Percentiles rank a stretch among this genome's conserved stretches.
phyloP scores from a whole-genome alignment of 2,888 invertebrate species.

The Aricia artaxerxes region DNA sequence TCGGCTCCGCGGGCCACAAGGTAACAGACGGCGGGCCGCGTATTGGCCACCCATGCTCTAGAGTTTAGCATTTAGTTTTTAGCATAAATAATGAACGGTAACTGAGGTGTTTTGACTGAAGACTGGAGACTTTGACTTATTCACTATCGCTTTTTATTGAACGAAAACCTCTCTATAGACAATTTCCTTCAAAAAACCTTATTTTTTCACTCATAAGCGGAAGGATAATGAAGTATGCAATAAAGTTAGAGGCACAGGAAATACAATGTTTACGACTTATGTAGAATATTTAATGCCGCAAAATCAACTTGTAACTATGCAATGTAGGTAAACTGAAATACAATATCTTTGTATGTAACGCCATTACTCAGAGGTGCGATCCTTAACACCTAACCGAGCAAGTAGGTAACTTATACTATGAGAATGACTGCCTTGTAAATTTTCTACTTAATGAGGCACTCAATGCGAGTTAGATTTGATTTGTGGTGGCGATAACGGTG shows the following conservation, averaged over 20 bases:
- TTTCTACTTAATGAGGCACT: slow-evolving; percentile 27
- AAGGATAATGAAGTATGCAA: no score
- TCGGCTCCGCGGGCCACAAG: no score
- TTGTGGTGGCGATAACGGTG: background rate
- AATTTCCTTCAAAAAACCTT: no score
- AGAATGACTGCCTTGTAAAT: slow-evolving; percentile 22
- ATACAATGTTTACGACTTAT: background rate
- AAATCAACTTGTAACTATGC: background rate
- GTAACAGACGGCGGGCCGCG: no score
- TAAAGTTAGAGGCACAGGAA: background rate
- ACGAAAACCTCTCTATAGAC: no score
- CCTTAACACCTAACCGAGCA: slow-evolving; percentile 24
- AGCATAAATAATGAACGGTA: no score
- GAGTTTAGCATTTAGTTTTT: no score
- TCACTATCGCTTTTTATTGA: no score
- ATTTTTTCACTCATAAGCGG: no score
- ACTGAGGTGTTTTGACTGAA: no score
- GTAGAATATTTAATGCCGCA: background rate
- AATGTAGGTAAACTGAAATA: background rate
- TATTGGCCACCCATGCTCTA: no score
- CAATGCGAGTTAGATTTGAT: slow-evolving; percentile 22
- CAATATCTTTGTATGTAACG: slow-evolving; percentile 11
- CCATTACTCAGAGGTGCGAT: slow-evolving; percentile 3
- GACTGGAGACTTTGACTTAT: no score
- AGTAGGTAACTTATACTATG: slow-evolving; percentile 1